Percentiles rank a stretch among this genome's conserved stretches.
Evolutionary conservation across 1,140 invertebrate species (phyloP).

Genomic region (Sitophilus oryzae): DNA sequence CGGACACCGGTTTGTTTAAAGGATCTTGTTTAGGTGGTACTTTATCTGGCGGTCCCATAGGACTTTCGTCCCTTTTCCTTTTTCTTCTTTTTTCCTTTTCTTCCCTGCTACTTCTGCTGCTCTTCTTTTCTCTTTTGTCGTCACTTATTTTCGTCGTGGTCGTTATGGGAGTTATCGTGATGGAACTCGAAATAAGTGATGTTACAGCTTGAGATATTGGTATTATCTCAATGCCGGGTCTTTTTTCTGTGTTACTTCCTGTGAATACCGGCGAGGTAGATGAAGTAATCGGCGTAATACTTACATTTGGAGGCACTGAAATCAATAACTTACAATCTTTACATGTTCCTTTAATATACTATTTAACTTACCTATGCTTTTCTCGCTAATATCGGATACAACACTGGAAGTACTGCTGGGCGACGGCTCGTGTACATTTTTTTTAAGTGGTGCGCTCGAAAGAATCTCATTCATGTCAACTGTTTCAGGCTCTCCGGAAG

Average conservation of each 20-base stretch:
- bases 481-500: conserved; percentile 8
- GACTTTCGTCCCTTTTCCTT: conserved; percentile 67
- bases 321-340: neutral
- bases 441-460: conserved; percentile 6
- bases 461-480: conserved; percentile 49
- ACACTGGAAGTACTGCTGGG: conserved; percentile 11
- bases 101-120: conserved; percentile 54
- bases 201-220: conserved; percentile 57
- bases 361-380: conserved; percentile 44
- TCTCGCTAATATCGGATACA: conserved; percentile 51
- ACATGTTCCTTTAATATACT: neutral
- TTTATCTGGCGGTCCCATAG: conserved; percentile 81
- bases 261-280: conserved; percentile 51
- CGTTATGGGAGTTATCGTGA: conserved; percentile 77
- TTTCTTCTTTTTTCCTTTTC: conserved; percentile 71
- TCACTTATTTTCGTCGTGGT: conserved; percentile 52
- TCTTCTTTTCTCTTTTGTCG: conserved; percentile 57
- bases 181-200: conserved; percentile 64
- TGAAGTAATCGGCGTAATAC: conserved; percentile 65
- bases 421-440: conserved; percentile 8
- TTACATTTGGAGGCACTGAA: conserved; percentile 63
- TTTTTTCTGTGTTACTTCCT: conserved; percentile 38
- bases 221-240: conserved; percentile 76
- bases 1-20: conserved; percentile 64
- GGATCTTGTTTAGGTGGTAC: conserved; percentile 65